phyloP scores from a whole-genome alignment of 2,113 vertebrate genomes.

The Ranitomeya variabilis region DNA sequence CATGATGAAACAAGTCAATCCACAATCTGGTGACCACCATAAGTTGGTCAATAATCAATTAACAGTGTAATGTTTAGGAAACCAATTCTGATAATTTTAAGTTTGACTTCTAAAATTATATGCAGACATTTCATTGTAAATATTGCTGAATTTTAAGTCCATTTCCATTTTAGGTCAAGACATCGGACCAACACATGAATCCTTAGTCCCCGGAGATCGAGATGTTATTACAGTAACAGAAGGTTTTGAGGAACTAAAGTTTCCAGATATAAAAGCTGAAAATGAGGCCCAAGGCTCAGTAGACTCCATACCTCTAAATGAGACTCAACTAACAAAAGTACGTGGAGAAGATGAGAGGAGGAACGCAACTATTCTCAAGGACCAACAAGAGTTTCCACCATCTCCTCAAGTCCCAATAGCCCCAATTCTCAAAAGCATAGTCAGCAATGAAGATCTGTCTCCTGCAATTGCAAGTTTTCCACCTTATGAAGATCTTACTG shows the following conservation, averaged over 20 bases:
- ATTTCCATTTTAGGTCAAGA: not conserved
- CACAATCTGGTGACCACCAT: not conserved
- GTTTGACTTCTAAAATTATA: not conserved
- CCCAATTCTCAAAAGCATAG: conserved; percentile 12
- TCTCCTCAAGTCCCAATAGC: conserved; percentile 37
- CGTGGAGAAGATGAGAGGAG: conserved; percentile 61
- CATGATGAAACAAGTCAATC: not conserved
- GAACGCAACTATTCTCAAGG: conserved; percentile 38
- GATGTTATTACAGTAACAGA: conserved; percentile 79
- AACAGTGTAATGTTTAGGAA: not conserved
- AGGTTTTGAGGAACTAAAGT: conserved; percentile 74
- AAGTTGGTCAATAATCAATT: not conserved
- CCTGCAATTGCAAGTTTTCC: conserved; percentile 1
- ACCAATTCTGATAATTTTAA: not conserved
- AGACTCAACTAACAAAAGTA: conserved; percentile 58
- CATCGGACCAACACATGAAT: not conserved
- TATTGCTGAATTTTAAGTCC: not conserved
- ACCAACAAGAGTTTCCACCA: conserved; percentile 28
- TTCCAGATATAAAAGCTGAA: conserved; percentile 66
- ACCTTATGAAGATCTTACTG: conserved; percentile 29
- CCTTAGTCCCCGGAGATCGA: conserved; percentile 67
- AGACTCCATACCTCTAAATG: conserved; percentile 71
- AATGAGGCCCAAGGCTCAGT: conserved; percentile 79
- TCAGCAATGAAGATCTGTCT: conserved; percentile 18
- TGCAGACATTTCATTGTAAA: not conserved